Evolutionary conservation across 2,888 invertebrate genomes (phyloP).

Genomic region (Cantharis flavilabris): DNA sequence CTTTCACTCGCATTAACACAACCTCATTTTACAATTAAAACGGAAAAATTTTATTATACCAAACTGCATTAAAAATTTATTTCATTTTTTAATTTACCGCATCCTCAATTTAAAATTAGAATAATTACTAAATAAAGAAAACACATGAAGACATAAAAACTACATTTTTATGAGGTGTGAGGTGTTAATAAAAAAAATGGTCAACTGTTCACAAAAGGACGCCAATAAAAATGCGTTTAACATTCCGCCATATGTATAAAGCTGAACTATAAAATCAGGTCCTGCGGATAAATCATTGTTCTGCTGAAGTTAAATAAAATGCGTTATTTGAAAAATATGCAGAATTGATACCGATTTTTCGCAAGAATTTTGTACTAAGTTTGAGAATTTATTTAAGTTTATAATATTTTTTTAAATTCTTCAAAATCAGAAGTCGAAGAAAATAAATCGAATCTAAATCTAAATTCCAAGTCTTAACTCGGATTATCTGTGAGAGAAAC

Average conservation of each 20-base stretch:
- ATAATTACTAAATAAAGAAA: background rate
- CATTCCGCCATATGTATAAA: background rate
- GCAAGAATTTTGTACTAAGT: background rate
- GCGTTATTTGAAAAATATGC: background rate
- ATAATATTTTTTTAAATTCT: background rate
- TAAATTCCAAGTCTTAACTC: background rate
- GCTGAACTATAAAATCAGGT: background rate
- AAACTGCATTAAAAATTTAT: background rate
- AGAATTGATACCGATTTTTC: background rate
- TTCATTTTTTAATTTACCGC: background rate
- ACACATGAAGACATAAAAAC: background rate
- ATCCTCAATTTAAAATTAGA: background rate
- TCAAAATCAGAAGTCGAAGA: background rate
- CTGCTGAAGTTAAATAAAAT: background rate
- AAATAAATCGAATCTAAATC: background rate
- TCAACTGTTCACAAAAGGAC: background rate
- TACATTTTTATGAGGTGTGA: background rate
- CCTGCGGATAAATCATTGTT: background rate
- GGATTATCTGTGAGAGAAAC: background rate
- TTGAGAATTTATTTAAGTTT: background rate
- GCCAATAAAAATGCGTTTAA: background rate
- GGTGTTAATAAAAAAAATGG: background rate
- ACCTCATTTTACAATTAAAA: conserved; percentile 11
- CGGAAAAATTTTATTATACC: conserved; percentile 3
- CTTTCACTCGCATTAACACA: conserved; percentile 22